Percentiles rank a stretch among this genome's conserved stretches.
phyloP scores from a whole-genome alignment of 2,888 invertebrate species.

The Coelopa pilipes region DNA sequence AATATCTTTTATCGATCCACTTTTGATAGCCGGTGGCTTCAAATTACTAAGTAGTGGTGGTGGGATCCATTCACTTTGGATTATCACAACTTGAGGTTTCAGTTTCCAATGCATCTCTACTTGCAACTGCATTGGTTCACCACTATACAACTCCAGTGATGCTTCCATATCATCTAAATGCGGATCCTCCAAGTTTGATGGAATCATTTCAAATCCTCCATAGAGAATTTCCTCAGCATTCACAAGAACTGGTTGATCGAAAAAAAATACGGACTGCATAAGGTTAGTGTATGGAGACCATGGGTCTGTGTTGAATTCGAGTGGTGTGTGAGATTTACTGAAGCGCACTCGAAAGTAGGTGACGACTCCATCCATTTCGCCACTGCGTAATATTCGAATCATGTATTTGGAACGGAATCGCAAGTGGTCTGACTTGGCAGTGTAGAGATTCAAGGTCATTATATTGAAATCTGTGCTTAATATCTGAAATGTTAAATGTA shows the following conservation, averaged over 20 bases:
- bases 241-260: constrained; percentile 91
- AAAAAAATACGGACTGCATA: constrained; percentile 94
- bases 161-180: constrained; percentile 44
- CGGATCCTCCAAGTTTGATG: constrained; percentile 11
- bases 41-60: no score
- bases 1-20: no score
- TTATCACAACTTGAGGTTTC: constrained; percentile 36
- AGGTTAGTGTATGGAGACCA: constrained; percentile 97
- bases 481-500: background rate
- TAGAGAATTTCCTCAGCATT: constrained; percentile 78
- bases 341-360: constrained; percentile 98
- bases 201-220: constrained; percentile 47
- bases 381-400: constrained; percentile 82
- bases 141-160: constrained; percentile 44
- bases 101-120: constrained; percentile 47
- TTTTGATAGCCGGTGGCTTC: no score
- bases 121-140: constrained; percentile 44
- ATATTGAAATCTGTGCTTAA: constrained; percentile 60
- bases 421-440: constrained; percentile 89
- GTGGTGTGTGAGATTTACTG: constrained; percentile 95
- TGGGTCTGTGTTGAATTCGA: constrained; percentile 96
- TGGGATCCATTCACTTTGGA: no score
- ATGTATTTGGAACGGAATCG: constrained; percentile 87
- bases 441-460: constrained; percentile 95
- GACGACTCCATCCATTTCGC: constrained; percentile 93